phyloP scores from a whole-genome alignment of 2,888 invertebrate genomes.

The Torymus aiolomorphi region DNA sequence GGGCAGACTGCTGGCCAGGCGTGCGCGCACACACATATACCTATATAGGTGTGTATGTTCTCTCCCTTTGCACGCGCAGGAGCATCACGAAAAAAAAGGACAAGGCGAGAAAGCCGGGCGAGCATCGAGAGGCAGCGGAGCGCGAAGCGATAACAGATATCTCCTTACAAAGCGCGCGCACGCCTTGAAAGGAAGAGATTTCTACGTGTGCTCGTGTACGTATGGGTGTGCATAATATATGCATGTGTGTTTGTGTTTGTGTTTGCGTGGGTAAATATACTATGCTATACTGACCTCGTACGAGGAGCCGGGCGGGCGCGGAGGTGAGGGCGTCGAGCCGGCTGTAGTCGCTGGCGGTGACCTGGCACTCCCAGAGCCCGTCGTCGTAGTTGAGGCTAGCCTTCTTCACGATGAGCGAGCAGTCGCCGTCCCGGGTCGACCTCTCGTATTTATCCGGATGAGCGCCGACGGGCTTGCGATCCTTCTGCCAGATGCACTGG shows the following conservation, averaged over 20 bases:
- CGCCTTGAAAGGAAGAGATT: neutral
- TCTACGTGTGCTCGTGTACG: too few species aligned
- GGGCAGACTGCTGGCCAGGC: too few species aligned
- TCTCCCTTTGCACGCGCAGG: too few species aligned
- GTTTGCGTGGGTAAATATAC: neutral
- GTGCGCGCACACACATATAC: too few species aligned
- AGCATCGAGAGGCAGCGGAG: slow-evolving; percentile 4
- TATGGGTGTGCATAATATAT: too few species aligned
- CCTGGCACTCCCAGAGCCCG: slow-evolving; percentile 95
- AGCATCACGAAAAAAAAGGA: slow-evolving; percentile 10
- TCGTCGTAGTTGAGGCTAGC: slow-evolving; percentile 92
- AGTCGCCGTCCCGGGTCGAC: slow-evolving; percentile 85
- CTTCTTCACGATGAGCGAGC: slow-evolving; percentile 88
- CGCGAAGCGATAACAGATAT: slow-evolving; percentile 32
- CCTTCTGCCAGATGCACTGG: slow-evolving; percentile 94
- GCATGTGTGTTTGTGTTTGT: too few species aligned
- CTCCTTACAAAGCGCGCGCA: neutral
- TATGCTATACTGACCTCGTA: slow-evolving; percentile 81
- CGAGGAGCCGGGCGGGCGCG: slow-evolving; percentile 87
- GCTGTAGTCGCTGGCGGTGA: slow-evolving; percentile 88
- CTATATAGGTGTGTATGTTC: too few species aligned
- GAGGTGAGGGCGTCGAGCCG: slow-evolving; percentile 87
- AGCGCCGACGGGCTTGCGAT: slow-evolving; percentile 92
- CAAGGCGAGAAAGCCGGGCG: slow-evolving; percentile 16
- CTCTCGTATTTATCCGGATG: slow-evolving; percentile 93